Percentiles rank a stretch among this genome's conserved stretches.
phyloP scores from a whole-genome alignment of 2,888 invertebrate genomes.

The Magallana nippona region DNA sequence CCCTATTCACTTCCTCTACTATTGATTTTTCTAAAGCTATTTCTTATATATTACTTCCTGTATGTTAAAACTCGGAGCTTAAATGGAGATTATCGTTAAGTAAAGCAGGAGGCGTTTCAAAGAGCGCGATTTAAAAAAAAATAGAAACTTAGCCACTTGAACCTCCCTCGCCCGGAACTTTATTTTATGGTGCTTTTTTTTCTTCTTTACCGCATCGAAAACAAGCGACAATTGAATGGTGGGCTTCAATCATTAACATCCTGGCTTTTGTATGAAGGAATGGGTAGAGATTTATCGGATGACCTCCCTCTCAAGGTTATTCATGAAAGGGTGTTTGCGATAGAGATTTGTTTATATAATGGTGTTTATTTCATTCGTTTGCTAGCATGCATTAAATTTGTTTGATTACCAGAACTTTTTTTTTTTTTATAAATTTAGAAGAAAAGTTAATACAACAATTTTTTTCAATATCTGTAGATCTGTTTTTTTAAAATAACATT shows the following conservation, averaged over 20 bases:
- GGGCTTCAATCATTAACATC: neutral
- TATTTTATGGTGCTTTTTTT: neutral
- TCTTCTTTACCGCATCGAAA: neutral
- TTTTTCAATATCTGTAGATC: no score
- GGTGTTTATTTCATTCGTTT: no score
- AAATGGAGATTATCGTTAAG: neutral
- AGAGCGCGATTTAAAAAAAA: neutral
- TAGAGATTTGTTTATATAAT: neutral
- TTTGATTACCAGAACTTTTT: no score
- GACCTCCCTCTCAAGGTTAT: neutral
- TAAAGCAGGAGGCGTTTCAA: conserved; percentile 20
- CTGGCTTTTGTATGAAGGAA: neutral
- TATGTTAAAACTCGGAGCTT: neutral
- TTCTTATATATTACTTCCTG: conserved; percentile 13
- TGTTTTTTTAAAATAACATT: no score
- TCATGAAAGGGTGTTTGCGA: neutral
- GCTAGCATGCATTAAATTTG: no score
- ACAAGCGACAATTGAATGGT: neutral
- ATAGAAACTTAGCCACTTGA: neutral
- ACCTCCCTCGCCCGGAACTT: conserved; percentile 25
- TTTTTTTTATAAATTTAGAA: no score
- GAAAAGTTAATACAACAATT: no score
- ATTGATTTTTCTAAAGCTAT: neutral
- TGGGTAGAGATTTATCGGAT: neutral
- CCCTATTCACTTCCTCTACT: neutral